Conservation (phyloP, 2,113 vertebrate genomes). For the Neoarius graeffei region DNA sequence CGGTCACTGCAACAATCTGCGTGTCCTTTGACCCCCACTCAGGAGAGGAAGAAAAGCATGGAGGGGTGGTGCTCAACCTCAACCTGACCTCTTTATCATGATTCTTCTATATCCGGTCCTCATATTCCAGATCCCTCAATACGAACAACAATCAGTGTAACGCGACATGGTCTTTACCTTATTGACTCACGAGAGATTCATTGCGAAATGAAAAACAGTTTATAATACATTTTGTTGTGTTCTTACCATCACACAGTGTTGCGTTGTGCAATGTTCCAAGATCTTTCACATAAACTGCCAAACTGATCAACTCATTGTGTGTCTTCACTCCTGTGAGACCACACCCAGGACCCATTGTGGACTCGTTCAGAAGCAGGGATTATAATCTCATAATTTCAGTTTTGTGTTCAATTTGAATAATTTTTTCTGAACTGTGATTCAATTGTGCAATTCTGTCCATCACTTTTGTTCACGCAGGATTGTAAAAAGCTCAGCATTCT, state of each 20-base stretch:
- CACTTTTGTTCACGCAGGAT: background rate
- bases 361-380: background rate
- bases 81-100: conserved; percentile 37
- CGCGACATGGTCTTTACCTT: no score
- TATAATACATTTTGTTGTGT: background rate
- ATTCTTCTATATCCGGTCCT: conserved; percentile 31
- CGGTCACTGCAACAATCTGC: background rate
- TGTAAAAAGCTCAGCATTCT: background rate
- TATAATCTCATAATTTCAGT: background rate
- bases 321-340: background rate
- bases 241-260: background rate
- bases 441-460: background rate
- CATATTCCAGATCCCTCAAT: background rate
- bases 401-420: background rate
- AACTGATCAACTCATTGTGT: background rate
- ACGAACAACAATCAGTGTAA: background rate
- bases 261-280: background rate
- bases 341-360: background rate
- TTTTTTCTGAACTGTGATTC: background rate
- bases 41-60: conserved; percentile 42
- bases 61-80: background rate
- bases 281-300: background rate
- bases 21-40: conserved; percentile 26
- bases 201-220: background rate
- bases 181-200: background rate